A percentile compares a stretch with the other conserved stretches of the same genome.
Conservation (phyloP, 2,113 vertebrate species). For the Chamaea fasciata region DNA sequence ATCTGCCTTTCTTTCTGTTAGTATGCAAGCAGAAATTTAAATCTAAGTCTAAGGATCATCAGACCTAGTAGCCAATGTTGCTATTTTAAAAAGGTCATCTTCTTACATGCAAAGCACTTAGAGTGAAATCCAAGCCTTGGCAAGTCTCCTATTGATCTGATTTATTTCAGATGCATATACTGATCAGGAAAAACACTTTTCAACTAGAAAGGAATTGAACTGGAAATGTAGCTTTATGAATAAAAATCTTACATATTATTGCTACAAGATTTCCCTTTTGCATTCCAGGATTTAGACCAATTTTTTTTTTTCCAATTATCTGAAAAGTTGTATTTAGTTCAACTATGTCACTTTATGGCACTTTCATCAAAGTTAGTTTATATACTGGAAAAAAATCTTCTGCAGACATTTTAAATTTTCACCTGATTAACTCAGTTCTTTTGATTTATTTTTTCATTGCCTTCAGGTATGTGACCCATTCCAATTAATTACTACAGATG, state of each 20-base stretch:
- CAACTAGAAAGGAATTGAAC: not conserved
- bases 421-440: not conserved
- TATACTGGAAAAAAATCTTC: not conserved
- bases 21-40: not conserved
- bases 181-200: not conserved
- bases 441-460: slow-evolving; percentile 17
- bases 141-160: not conserved
- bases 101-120: not conserved
- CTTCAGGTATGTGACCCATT: not conserved
- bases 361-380: not conserved
- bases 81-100: not conserved
- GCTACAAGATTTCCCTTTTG: not conserved
- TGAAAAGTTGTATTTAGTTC: not conserved
- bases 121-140: not conserved
- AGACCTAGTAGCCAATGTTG: not conserved
- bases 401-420: not conserved
- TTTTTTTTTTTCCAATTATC: not conserved
- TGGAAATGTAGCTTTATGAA: not conserved
- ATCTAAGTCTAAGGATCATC: not conserved
- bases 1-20: not conserved
- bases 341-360: not conserved
- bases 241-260: not conserved
- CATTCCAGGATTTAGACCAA: not conserved
- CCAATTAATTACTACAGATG: slow-evolving; percentile 41
- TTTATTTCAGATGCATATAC: not conserved